Evolutionary conservation across 30 jellyfish, hydroid and myxozoan genomes (phyloP).

Genomic region (Aurelia sp.): DNA sequence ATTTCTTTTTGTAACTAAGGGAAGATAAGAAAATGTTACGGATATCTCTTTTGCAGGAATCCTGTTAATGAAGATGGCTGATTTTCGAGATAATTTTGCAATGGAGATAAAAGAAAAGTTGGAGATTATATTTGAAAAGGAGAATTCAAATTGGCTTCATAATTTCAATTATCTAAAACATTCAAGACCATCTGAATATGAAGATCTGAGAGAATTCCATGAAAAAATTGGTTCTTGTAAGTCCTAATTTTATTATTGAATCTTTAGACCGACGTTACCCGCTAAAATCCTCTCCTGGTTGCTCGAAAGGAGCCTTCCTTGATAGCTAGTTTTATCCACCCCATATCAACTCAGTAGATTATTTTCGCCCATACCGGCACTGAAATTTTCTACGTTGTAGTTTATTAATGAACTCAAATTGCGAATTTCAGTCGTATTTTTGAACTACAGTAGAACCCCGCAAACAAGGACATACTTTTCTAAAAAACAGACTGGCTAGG

Average conservation of each 20-base stretch:
- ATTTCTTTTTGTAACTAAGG: background rate
- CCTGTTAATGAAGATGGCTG: constrained; percentile 49
- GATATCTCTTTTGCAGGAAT: constrained; percentile 36
- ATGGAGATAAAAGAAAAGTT: constrained; percentile 56
- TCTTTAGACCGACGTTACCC: too few relatives aligned
- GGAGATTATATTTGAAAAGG: constrained; percentile 19
- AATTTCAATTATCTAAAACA: constrained; percentile 51
- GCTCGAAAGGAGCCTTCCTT: too few relatives aligned
- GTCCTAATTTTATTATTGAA: background rate
- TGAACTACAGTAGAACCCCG: too few relatives aligned
- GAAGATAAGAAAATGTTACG: background rate
- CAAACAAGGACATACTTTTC: too few relatives aligned
- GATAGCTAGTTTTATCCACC: too few relatives aligned
- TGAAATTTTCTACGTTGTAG: too few relatives aligned
- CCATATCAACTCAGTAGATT: too few relatives aligned
- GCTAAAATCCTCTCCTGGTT: too few relatives aligned
- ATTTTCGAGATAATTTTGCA: constrained; percentile 49
- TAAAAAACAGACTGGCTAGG: too few relatives aligned
- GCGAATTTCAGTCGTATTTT: too few relatives aligned
- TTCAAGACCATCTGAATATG: constrained; percentile 74
- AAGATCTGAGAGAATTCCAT: constrained; percentile 55
- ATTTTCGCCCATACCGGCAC: too few relatives aligned
- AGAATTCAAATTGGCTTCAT: background rate
- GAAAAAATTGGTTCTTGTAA: constrained; percentile 62
- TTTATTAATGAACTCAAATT: too few relatives aligned